phyloP scores from a whole-genome alignment of 2,888 invertebrate species.

The Agrotis ipsilon region DNA sequence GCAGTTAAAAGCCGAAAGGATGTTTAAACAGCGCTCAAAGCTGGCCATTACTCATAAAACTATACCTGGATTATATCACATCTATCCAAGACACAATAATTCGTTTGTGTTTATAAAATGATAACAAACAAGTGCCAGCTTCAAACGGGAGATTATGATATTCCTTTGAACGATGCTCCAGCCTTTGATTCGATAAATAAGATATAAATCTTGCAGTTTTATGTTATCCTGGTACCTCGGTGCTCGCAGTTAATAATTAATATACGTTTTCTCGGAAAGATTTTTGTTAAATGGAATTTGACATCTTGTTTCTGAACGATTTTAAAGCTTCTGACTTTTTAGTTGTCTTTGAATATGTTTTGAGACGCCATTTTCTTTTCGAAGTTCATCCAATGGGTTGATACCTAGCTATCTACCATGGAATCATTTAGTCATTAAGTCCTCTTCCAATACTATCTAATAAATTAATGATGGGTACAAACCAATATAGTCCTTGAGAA shows the following conservation, averaged over 20 bases:
- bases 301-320: constrained; percentile 34
- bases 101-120: constrained; percentile 58
- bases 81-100: constrained; percentile 58
- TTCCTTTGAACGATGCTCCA: constrained; percentile 63
- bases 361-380: neutral
- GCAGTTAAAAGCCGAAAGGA: constrained; percentile 60
- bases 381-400: neutral
- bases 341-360: neutral
- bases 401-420: neutral
- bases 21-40: constrained; percentile 62
- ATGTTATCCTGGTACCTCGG: constrained; percentile 55
- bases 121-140: constrained; percentile 63
- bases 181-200: constrained; percentile 64
- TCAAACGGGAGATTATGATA: constrained; percentile 62
- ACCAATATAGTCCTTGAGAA: too few relatives aligned
- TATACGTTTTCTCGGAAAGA: constrained; percentile 49
- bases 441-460: too few relatives aligned
- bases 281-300: constrained; percentile 36
- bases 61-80: constrained; percentile 57
- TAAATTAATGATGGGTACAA: too few relatives aligned
- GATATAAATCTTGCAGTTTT: constrained; percentile 64
- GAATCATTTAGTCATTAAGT: neutral
- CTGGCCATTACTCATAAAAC: constrained; percentile 58
- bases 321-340: neutral
- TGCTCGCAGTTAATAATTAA: constrained; percentile 40